Conservation (phyloP, 1,140 invertebrate genomes). For the Thrips palmi region DNA sequence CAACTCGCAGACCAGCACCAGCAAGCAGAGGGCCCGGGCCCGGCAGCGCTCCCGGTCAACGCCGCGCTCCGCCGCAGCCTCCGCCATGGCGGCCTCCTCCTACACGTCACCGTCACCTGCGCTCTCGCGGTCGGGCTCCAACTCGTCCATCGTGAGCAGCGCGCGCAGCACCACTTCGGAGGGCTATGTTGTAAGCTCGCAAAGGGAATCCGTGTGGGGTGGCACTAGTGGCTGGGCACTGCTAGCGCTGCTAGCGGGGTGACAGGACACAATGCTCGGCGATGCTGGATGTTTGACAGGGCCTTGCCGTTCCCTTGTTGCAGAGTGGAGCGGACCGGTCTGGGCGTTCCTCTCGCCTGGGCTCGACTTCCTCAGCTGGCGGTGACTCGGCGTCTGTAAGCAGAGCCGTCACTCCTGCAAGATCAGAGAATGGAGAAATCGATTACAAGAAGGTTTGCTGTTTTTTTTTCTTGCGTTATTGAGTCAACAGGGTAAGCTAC, state of each 20-base stretch:
- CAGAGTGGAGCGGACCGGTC: conserved; percentile 59
- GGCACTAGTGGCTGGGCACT: not conserved
- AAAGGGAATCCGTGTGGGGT: not conserved
- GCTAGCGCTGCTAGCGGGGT: not conserved
- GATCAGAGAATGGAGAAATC: conserved; percentile 48
- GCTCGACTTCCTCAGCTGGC: conserved; percentile 30
- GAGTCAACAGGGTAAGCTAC: not conserved
- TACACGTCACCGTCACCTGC: conserved; percentile 7
- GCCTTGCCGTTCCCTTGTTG: conserved; percentile 25
- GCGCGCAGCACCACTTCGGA: conserved; percentile 28
- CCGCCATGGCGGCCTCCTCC: conserved; percentile 2
- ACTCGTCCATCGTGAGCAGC: conserved; percentile 13
- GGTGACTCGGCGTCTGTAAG: conserved; percentile 26
- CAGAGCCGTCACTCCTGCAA: conserved; percentile 20
- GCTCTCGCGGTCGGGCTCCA: conserved; percentile 12
- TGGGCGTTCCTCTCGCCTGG: conserved; percentile 35
- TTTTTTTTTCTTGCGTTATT: conserved; percentile 6
- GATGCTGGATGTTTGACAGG: too few species aligned
- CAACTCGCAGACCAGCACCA: too few species aligned
- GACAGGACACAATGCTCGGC: too few species aligned
- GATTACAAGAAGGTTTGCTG: conserved; percentile 53
- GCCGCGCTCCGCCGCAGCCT: not conserved
- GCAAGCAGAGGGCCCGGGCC: not conserved
- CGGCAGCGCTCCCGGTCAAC: not conserved
- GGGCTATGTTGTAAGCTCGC: conserved; percentile 43